Conservation (phyloP, 2,888 invertebrate genomes). For the Lydus trimaculatus region DNA sequence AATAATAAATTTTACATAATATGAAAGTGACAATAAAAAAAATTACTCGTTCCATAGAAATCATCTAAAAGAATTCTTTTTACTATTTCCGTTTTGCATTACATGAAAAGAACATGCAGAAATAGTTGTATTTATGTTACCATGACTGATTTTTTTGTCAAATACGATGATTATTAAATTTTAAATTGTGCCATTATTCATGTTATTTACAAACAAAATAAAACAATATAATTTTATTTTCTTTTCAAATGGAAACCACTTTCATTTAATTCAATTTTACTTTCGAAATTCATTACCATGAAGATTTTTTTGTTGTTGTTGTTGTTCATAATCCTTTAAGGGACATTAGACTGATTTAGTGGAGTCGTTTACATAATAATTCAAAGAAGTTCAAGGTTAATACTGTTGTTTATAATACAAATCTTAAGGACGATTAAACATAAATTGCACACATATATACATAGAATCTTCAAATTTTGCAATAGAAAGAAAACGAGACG, state of each 20-base stretch:
- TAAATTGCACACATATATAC: not conserved
- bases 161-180: constrained; percentile 21
- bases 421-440: not conserved
- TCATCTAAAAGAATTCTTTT: not conserved
- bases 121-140: not conserved
- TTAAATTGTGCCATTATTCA: not conserved
- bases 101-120: not conserved
- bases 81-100: not conserved
- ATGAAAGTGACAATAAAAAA: not conserved
- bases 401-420: not conserved
- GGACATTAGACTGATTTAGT: constrained; percentile 11
- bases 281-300: constrained; percentile 27
- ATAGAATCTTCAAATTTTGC: not conserved
- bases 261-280: constrained; percentile 24
- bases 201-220: constrained; percentile 11
- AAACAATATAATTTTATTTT: constrained; percentile 20
- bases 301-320: constrained; percentile 27
- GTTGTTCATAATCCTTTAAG: constrained; percentile 5
- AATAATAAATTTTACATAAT: constrained; percentile 3
- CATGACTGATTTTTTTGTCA: constrained; percentile 19
- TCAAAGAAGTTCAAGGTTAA: constrained; percentile 26
- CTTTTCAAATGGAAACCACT: constrained; percentile 20
- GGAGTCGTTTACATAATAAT: constrained; percentile 10
- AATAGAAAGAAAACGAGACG: not conserved
- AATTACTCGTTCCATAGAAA: not conserved